Percentiles rank a stretch among this genome's conserved stretches.
Evolutionary conservation across 2,888 invertebrate species (phyloP).

Genomic region (Apeira syringaria): DNA sequence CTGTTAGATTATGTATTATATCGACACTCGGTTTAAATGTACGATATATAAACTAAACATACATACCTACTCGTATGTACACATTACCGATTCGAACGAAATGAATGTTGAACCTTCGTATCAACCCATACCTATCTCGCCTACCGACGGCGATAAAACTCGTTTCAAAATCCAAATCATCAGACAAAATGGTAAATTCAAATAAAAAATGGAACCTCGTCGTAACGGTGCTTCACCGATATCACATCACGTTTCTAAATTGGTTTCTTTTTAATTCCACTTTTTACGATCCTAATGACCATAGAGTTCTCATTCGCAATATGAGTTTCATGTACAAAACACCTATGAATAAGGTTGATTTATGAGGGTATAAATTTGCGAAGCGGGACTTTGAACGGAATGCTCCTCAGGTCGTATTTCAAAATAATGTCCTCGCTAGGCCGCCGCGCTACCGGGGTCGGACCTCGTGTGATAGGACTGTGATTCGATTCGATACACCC

Average conservation of each 20-base stretch:
- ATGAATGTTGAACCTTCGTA: too few species aligned
- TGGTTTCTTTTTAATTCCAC: conserved; percentile 7
- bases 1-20: too few species aligned
- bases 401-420: conserved; percentile 55
- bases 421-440: conserved; percentile 54
- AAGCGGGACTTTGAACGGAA: conserved; percentile 46
- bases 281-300: conserved; percentile 31
- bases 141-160: too few species aligned
- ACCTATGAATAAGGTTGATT: conserved; percentile 59
- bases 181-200: background rate
- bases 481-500: conserved; percentile 10
- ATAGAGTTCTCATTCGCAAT: conserved; percentile 31
- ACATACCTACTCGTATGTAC: too few species aligned
- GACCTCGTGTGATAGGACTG: background rate
- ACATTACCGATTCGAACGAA: too few species aligned
- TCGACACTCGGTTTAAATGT: too few species aligned
- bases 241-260: conserved; percentile 1
- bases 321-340: conserved; percentile 45
- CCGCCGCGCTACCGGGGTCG: conserved; percentile 15
- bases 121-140: too few species aligned
- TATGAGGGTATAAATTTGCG: conserved; percentile 56
- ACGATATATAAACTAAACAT: too few species aligned
- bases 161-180: too few species aligned
- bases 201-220: conserved; percentile 6
- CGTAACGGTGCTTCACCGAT: background rate